A percentile compares a stretch with the other conserved stretches of the same genome.
Evolutionary conservation across 2,888 invertebrate species (phyloP).

Genomic region (Desoria tigrina): DNA sequence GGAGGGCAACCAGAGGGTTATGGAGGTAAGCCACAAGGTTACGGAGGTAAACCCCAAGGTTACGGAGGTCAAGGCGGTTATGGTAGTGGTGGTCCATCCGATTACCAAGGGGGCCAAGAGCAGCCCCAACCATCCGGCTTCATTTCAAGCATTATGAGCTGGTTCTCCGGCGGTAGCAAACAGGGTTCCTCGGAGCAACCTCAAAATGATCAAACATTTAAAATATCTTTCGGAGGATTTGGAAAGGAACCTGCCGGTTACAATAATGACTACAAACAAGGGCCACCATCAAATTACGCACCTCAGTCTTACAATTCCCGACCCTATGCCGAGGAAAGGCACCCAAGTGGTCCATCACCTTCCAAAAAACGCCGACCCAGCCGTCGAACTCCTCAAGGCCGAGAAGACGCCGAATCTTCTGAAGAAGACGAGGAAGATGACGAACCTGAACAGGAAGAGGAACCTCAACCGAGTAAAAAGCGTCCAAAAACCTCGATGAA

Average conservation of each 20-base stretch:
- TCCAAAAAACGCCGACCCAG: neutral
- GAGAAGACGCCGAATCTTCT: conserved; percentile 16
- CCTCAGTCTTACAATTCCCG: neutral
- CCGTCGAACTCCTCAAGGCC: conserved; percentile 7
- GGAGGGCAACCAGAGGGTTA: neutral
- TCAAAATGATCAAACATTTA: neutral
- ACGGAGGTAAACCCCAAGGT: conserved; percentile 12
- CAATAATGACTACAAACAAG: conserved; percentile 3
- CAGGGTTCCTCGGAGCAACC: conserved; percentile 5
- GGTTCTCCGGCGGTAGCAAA: conserved; percentile 30
- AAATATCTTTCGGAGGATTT: neutral
- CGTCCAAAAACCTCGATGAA: neutral
- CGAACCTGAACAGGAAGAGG: conserved; percentile 1
- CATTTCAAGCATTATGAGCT: conserved; percentile 35
- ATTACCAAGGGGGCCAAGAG: neutral
- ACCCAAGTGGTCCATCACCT: neutral
- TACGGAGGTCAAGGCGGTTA: conserved; percentile 8
- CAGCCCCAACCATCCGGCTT: conserved; percentile 27
- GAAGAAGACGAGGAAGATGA: conserved; percentile 24
- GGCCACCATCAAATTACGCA: neutral
- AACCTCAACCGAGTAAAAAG: conserved; percentile 2
- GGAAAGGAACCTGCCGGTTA: neutral
- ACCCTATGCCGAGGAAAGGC: neutral
- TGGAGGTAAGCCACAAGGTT: neutral
- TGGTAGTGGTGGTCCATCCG: neutral